Base-by-base conservation (phyloP, 2,113 vertebrate species). In the Leuciscus idus region DNA sequence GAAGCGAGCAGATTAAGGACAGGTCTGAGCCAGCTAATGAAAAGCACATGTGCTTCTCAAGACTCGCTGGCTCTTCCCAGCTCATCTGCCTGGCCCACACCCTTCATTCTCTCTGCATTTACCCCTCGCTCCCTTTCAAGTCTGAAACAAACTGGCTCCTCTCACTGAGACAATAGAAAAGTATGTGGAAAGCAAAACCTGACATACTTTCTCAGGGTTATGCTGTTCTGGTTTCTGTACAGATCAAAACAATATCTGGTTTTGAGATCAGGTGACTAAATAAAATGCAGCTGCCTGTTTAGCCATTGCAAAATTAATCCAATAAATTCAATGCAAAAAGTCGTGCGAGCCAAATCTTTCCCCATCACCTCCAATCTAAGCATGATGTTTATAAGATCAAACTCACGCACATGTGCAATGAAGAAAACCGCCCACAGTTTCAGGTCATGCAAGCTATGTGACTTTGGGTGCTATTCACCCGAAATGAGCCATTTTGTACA, bases 1-100 rank as follows among this genome's bases (percentile, higher is more conserved):
- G 77, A 57, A 70, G 59, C 55, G n/a, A 84, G 61, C 87, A 90
- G 87, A 87, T 84, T 50, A 89, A 88, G 86, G 90, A 92, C 91
- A 92, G 87, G 91, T 94, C 91, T 92, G 89, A 90, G 87, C 83
- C 46, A 10, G 52, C 59, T 93, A 94, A 95, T 91, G 84, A 91
- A 89, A 92, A 93, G 62, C 94, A 94, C 15, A 84, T 95, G 94
- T 90, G 88, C 85, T 91, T 85, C 84, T 57, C 57, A 78, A 91
- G 89, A 92, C 88, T 87, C 28, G 43, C 33, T 88, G 87, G 81
- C 90, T 89, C 87, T 81, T 91, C 90, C 80, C 81, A 84, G 81
- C 88, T 93, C 89, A 91, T 94, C 92, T 92, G 92, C 89, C 81
- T 87, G 77, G 86, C 68, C 90, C 77, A 81, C 83, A 81, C 74